These are phyloP conservation scores for Carlito syrichta DNA, from an alignment of 2,113 vertebrate species.

Conservation along the genomic window DNA sequence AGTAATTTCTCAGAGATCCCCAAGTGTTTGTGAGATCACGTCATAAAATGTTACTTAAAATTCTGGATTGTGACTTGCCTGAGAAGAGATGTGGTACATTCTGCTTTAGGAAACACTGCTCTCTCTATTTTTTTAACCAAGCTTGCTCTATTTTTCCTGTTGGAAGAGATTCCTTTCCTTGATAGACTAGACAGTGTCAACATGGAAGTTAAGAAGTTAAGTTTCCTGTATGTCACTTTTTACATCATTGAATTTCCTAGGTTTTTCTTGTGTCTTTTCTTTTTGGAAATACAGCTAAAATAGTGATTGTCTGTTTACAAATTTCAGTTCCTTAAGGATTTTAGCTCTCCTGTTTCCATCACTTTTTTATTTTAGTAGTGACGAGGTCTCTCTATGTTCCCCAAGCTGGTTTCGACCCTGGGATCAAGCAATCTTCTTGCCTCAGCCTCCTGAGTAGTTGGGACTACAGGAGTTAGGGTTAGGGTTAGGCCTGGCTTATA, in stretches of 20 bases:
- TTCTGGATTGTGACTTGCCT: background rate
- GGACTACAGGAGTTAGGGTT: too few species aligned
- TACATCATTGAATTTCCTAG: background rate
- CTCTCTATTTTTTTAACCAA: background rate
- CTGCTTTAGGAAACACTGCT: background rate
- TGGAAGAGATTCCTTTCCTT: slow-evolving; percentile 19
- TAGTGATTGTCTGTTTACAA: background rate
- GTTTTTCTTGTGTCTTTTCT: background rate
- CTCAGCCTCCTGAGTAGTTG: too few species aligned
- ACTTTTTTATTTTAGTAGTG: too few species aligned
- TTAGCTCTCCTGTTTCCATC: background rate
- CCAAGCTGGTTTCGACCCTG: too few species aligned
- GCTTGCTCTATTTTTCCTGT: background rate
- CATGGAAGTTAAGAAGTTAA: background rate
- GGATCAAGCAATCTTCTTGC: too few species aligned
- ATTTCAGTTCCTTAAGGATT: background rate
- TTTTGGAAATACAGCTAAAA: background rate
- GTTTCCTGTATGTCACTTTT: background rate
- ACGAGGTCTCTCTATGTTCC: too few species aligned
- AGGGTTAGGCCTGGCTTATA: too few species aligned
- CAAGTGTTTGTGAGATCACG: background rate
- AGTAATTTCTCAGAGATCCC: background rate
- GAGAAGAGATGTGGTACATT: background rate
- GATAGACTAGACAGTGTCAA: background rate
- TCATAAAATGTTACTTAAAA: background rate